These are phyloP conservation scores for Gracilinanus agilis DNA, from an alignment of 2,113 vertebrate genomes.

Conservation along the genomic window DNA sequence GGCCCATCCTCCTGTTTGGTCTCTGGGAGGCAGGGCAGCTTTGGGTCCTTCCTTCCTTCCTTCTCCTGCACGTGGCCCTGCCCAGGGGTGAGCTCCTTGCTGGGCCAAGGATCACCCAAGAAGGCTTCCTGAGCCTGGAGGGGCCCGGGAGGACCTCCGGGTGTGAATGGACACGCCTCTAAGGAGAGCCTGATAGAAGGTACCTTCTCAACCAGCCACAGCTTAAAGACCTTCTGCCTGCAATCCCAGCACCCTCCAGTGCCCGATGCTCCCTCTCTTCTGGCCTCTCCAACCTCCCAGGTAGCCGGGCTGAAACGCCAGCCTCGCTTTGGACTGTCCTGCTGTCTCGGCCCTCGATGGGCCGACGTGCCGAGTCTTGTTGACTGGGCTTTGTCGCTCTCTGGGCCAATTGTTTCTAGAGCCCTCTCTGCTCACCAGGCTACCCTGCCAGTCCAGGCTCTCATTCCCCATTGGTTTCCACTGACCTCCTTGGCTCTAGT, in stretches of 20 bases:
- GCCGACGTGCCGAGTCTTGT: background rate
- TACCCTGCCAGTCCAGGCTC: background rate
- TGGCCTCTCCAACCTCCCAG: background rate
- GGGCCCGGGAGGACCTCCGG: no score
- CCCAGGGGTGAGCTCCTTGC: background rate
- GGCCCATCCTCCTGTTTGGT: background rate
- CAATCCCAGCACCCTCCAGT: background rate
- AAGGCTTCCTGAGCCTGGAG: background rate
- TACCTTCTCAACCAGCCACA: background rate
- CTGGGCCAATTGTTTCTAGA: background rate
- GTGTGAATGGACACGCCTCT: background rate
- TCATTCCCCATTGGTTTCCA: background rate
- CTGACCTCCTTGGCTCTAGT: no score
- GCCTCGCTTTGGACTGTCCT: no score
- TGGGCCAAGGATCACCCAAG: background rate
- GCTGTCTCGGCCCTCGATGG: background rate
- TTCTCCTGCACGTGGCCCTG: background rate
- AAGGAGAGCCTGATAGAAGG: background rate
- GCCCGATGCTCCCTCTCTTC: background rate
- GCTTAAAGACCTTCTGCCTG: background rate
- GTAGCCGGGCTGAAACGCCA: background rate
- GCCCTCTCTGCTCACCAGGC: background rate
- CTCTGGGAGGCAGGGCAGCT: no score
- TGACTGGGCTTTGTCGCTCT: rapidly evolving
- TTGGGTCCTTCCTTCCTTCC: background rate